Conservation (phyloP, 2,113 vertebrate genomes). For the Dipodomys merriami region DNA sequence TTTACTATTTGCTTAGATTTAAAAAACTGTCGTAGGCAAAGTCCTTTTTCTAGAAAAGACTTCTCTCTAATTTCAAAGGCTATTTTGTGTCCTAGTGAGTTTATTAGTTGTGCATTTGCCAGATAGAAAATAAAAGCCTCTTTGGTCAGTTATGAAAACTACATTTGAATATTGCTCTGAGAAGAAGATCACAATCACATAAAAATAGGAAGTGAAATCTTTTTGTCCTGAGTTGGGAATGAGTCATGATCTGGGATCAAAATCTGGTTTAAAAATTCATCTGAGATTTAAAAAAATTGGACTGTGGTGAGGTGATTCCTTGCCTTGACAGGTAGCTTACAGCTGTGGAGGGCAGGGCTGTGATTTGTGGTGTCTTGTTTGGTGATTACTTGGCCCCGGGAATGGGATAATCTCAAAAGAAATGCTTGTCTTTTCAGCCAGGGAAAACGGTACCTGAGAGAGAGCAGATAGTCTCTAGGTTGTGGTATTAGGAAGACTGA, state of each 20-base stretch:
- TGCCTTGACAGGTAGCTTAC: background rate
- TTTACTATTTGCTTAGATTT: constrained; percentile 28
- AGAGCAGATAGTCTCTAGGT: background rate
- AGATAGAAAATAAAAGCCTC: background rate
- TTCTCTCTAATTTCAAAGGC: constrained; percentile 30
- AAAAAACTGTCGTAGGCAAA: constrained; percentile 12
- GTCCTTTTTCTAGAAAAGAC: constrained; percentile 26
- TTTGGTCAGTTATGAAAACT: constrained; percentile 13
- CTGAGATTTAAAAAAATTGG: background rate
- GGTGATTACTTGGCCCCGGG: background rate
- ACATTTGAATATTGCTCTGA: background rate
- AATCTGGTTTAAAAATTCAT: background rate
- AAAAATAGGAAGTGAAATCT: background rate
- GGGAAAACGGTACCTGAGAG: background rate
- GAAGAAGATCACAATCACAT: background rate
- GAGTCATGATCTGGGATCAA: background rate
- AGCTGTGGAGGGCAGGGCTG: background rate
- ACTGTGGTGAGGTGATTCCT: background rate
- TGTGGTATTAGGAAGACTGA: accelerated
- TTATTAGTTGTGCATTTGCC: constrained; percentile 27
- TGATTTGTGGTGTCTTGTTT: background rate
- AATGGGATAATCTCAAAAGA: background rate
- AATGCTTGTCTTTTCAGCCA: background rate
- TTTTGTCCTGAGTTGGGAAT: background rate
- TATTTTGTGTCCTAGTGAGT: constrained; percentile 41